phyloP scores from a whole-genome alignment of 1,140 invertebrate genomes.

The Sinonovacula constricta region DNA sequence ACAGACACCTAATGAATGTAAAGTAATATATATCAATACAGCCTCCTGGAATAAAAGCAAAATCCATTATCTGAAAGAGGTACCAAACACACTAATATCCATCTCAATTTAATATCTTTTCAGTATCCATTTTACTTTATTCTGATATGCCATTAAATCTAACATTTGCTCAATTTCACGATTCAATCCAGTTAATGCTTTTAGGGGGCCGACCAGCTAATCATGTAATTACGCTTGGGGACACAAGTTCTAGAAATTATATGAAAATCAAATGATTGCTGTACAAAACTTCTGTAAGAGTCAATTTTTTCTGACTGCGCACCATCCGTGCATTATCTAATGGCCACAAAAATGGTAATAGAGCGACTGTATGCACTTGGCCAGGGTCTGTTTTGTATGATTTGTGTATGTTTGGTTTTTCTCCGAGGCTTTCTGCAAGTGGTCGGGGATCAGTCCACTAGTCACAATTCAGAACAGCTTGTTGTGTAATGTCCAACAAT shows the following conservation, averaged over 20 bases:
- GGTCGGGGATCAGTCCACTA: too few species aligned
- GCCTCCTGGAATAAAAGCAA: not conserved
- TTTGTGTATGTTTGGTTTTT: too few species aligned
- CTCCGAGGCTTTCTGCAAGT: too few species aligned
- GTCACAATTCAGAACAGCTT: too few species aligned
- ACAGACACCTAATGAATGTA: not conserved
- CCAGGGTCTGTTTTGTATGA: too few species aligned
- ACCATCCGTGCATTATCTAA: not conserved
- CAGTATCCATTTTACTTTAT: conserved; percentile 45
- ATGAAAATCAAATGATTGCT: conserved; percentile 51
- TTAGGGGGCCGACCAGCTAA: conserved; percentile 44
- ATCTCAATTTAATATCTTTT: conserved; percentile 51
- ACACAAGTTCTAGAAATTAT: conserved; percentile 50
- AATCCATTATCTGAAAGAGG: conserved; percentile 25
- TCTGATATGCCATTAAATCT: conserved; percentile 51
- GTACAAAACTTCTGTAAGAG: conserved; percentile 26
- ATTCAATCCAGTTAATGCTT: conserved; percentile 32
- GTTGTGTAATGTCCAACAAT: too few species aligned
- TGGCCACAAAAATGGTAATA: not conserved
- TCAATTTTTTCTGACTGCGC: not conserved
- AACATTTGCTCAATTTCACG: conserved; percentile 53
- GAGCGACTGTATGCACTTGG: too few species aligned
- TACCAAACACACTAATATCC: conserved; percentile 17
- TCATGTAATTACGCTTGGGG: conserved; percentile 44
- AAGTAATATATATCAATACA: not conserved